Evolutionary conservation across 2,113 vertebrate genomes (phyloP), one percentile per base, ranked within the genome.

Genomic region (Peromyscus maniculatus): DNA sequence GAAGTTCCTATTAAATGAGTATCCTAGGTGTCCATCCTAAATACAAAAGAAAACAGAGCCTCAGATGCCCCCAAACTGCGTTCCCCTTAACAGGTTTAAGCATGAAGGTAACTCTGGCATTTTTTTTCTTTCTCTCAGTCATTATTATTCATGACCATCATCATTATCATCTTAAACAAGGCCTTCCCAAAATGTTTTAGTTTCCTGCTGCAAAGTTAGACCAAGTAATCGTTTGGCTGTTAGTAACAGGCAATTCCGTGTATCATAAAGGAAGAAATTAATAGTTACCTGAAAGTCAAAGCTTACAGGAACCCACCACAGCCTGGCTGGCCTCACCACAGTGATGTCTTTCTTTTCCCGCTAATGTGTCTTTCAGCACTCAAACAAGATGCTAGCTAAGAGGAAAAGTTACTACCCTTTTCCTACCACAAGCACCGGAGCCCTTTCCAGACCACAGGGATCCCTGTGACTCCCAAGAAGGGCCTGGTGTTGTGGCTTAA

Each of bases 281-380:
- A 94, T 84, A 95, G 66, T 79, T 92, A 46, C 57, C 69, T 91
- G 91, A 90, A 97, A 97, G 64, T 39, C 67, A 57, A 97, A 97
- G 97, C 94, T 83, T 93, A 57, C 55, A 16, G 31, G 46, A 96
- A 91, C 90, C 78, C 55, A 96, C 95, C 71, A 91, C 97, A 55
- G 75, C 95, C 96, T 93, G 79, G 59, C 93, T 98, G 97, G 98
- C 64, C 95, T 97, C 92, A 93, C 66, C 89, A 95, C 80, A 80
- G 86, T 87, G 59, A 89, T 94, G 91, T 97, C 98, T 98, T 98
- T 97, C 96, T 92, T 89, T 90, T 62, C 72, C 96, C 95, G 97
- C 97, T 97, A 97, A 98, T 89, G 86, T 79, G 67, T 98, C 96
- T 98, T 98, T 98, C 94, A 98, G 91, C 88, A 97, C 96, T 98